Percentiles rank a stretch among this genome's conserved stretches.
Conservation (phyloP, 2,113 vertebrate genomes). For the Puntigrus tetrazona region DNA sequence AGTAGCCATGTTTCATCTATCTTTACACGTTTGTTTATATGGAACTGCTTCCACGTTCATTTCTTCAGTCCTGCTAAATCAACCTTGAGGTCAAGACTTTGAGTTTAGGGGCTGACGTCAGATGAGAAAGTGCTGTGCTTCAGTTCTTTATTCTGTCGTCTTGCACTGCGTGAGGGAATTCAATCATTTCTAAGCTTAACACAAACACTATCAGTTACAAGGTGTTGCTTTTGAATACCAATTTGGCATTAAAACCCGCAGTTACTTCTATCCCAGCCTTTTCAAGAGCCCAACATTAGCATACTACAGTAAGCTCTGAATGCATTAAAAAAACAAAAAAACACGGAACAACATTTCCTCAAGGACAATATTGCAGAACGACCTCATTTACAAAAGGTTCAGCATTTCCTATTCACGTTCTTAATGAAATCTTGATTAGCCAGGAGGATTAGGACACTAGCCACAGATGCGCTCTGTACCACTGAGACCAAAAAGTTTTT, state of each 20-base stretch:
- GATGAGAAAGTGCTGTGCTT: neutral
- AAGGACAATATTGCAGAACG: neutral
- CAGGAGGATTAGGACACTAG: slow-evolving; percentile 1
- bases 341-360: neutral
- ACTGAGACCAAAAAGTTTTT: neutral
- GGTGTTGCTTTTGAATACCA: slow-evolving; percentile 3
- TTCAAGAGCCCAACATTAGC: slow-evolving; percentile 19
- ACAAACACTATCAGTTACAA: slow-evolving; percentile 10
- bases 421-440: slow-evolving; percentile 27
- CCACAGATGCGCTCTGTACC: neutral
- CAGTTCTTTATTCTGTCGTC: slow-evolving; percentile 5
- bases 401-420: neutral
- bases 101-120: neutral
- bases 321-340: neutral
- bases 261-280: slow-evolving; percentile 13
- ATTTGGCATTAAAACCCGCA: neutral
- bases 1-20: neutral
- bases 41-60: neutral
- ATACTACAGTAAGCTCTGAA: slow-evolving; percentile 9
- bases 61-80: slow-evolving; percentile 1
- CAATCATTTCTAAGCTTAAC: slow-evolving; percentile 13
- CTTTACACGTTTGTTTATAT: neutral
- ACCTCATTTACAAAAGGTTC: neutral
- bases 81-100: slow-evolving; percentile 5
- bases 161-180: slow-evolving; percentile 17